Evolutionary conservation across 2,888 invertebrate species (phyloP).

Genomic region (Meandrusa payeni): DNA sequence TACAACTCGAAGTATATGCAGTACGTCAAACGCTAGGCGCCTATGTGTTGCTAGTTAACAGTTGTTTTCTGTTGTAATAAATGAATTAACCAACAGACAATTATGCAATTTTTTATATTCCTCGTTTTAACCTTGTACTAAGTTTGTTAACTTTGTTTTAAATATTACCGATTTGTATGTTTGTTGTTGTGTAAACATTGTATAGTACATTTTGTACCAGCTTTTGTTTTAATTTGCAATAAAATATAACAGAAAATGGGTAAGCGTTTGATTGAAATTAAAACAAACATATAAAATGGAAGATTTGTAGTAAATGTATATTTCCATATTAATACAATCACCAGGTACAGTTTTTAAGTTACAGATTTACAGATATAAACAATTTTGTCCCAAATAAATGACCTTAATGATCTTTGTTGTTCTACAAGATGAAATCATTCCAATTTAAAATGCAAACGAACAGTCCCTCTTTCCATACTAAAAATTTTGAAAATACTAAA

Average conservation of each 20-base stretch:
- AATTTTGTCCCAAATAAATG: constrained; percentile 20
- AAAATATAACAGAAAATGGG: constrained; percentile 35
- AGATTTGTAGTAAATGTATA: constrained; percentile 80
- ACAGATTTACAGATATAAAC: constrained; percentile 66
- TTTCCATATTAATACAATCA: constrained; percentile 77
- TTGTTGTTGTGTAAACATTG: constrained; percentile 31
- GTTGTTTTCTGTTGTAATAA: too few relatives aligned
- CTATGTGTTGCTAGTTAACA: too few relatives aligned
- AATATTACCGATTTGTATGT: constrained; percentile 34
- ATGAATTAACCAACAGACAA: too few relatives aligned
- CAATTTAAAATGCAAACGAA: constrained; percentile 44
- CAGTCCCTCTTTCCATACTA: constrained; percentile 47
- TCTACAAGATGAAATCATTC: constrained; percentile 51
- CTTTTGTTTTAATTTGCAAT: constrained; percentile 68
- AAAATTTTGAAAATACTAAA: constrained; percentile 43
- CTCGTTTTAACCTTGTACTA: too few relatives aligned
- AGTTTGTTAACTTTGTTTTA: constrained; percentile 2
- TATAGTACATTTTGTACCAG: constrained; percentile 49
- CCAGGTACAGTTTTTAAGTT: constrained; percentile 78
- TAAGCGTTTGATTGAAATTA: constrained; percentile 38
- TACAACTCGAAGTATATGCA: too few relatives aligned
- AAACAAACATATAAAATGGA: constrained; percentile 53
- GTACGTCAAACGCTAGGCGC: too few relatives aligned
- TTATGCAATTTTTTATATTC: too few relatives aligned
- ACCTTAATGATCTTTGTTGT: too few relatives aligned